A percentile compares a stretch with the other conserved stretches of the same genome.
Evolutionary conservation across 2,113 vertebrate species (phyloP).

Genomic region (Anas platyrhynchos): DNA sequence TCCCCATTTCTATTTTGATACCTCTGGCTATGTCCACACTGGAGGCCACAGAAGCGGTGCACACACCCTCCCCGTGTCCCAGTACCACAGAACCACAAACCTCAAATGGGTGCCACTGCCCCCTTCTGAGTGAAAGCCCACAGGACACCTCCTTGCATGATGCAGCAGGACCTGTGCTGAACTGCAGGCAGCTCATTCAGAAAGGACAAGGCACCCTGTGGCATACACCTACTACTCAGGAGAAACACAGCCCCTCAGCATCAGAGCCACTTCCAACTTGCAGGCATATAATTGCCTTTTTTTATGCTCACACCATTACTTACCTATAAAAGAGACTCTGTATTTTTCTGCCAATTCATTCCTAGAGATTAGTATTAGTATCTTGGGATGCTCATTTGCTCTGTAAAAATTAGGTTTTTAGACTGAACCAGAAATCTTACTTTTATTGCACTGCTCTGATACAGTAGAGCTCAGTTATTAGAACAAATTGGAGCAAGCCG

Average conservation of each 20-base stretch:
- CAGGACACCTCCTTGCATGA: neutral
- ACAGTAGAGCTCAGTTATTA: slow-evolving; percentile 7
- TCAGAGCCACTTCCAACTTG: neutral
- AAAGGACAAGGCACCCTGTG: neutral
- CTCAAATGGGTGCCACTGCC: neutral
- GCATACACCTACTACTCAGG: neutral
- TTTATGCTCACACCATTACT: neutral
- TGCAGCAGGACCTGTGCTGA: rapidly evolving
- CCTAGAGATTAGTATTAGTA: slow-evolving; percentile 22
- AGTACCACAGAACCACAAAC: neutral
- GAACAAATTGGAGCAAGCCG: slow-evolving; percentile 34
- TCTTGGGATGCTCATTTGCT: slow-evolving; percentile 33
- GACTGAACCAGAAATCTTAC: slow-evolving; percentile 19
- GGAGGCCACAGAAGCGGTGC: neutral
- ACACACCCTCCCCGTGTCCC: too few relatives aligned
- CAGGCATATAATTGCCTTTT: neutral
- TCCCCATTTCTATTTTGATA: neutral
- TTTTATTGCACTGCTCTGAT: slow-evolving; percentile 13
- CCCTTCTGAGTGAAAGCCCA: neutral
- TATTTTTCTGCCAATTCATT: slow-evolving; percentile 50
- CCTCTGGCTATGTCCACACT: neutral
- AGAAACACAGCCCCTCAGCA: neutral
- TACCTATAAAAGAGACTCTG: slow-evolving; percentile 18
- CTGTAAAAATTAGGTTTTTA: slow-evolving; percentile 39
- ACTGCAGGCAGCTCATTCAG: neutral